These are phyloP conservation scores for Automeris io DNA, from an alignment of 2,888 invertebrate genomes.

Conservation along the genomic window DNA sequence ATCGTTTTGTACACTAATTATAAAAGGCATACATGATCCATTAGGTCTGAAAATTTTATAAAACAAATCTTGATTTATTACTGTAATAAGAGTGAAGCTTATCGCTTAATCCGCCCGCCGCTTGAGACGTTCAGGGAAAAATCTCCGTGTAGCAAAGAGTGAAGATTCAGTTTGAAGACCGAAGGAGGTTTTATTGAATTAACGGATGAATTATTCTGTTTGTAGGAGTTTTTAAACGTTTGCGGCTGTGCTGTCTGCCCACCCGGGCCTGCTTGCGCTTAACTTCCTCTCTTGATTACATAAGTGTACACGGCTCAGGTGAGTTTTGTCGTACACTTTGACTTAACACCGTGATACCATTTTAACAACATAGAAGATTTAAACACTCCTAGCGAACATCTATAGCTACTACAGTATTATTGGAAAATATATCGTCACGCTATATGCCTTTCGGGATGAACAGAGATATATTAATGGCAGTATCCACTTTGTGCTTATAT, in stretches of 20 bases:
- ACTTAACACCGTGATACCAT: no score
- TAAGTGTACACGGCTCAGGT: conserved; percentile 17
- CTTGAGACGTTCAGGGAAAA: conserved; percentile 45
- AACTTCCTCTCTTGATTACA: conserved; percentile 7
- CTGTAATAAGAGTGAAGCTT: background rate
- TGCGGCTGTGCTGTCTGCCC: conserved; percentile 25
- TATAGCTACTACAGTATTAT: no score
- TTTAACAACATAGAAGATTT: no score
- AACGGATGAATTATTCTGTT: conserved; percentile 68
- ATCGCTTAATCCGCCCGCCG: conserved; percentile 13
- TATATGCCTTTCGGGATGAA: no score
- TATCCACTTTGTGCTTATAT: no score
- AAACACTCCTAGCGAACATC: no score
- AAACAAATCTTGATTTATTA: background rate
- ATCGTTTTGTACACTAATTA: background rate
- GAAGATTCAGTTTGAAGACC: conserved; percentile 52
- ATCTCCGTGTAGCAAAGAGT: conserved; percentile 30
- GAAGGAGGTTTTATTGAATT: conserved; percentile 47
- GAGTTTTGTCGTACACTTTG: no score
- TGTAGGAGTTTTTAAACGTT: conserved; percentile 57
- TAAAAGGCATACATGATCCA: no score
- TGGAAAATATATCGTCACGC: no score
- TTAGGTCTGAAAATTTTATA: background rate
- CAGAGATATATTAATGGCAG: no score
- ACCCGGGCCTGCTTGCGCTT: conserved; percentile 24